Percentiles rank a stretch among this genome's conserved stretches.
Evolutionary conservation across 2,888 invertebrate species (phyloP).

Genomic region (Phengaris alcon): DNA sequence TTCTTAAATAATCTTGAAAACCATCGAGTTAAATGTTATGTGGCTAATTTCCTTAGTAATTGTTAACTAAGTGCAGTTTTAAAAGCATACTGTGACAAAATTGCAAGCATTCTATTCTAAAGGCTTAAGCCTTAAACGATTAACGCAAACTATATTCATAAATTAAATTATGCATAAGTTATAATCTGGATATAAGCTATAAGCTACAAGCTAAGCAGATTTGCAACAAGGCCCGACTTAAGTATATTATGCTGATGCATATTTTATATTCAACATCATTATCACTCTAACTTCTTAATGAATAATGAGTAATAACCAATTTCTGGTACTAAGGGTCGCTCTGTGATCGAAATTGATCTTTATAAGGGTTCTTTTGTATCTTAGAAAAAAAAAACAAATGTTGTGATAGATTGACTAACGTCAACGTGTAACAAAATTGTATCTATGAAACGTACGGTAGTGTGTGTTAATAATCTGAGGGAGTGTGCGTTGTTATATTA

Average conservation of each 20-base stretch:
- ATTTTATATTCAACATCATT: neutral
- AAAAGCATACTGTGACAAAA: neutral
- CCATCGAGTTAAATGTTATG: neutral
- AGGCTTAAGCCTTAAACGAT: conserved; percentile 9
- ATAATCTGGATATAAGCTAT: conserved; percentile 15
- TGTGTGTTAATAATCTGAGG: too few species aligned
- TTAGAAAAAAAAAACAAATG: too few species aligned
- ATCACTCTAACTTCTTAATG: neutral
- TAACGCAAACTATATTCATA: conserved; percentile 15
- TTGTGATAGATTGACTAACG: too few species aligned
- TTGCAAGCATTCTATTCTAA: neutral
- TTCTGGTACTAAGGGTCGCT: too few species aligned
- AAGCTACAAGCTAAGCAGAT: conserved; percentile 17
- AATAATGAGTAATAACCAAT: too few species aligned
- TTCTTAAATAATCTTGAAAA: neutral
- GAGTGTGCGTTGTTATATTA: too few species aligned
- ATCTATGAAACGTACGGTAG: too few species aligned
- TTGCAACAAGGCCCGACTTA: conserved; percentile 14
- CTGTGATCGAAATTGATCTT: too few species aligned
- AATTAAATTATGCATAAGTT: conserved; percentile 20
- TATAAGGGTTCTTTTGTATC: too few species aligned
- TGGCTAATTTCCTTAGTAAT: neutral
- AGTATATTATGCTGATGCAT: conserved; percentile 10
- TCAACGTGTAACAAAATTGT: too few species aligned
- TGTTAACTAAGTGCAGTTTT: neutral